Base-by-base conservation (phyloP, 1,140 invertebrate species). In the Cydia fagiglandana region DNA sequence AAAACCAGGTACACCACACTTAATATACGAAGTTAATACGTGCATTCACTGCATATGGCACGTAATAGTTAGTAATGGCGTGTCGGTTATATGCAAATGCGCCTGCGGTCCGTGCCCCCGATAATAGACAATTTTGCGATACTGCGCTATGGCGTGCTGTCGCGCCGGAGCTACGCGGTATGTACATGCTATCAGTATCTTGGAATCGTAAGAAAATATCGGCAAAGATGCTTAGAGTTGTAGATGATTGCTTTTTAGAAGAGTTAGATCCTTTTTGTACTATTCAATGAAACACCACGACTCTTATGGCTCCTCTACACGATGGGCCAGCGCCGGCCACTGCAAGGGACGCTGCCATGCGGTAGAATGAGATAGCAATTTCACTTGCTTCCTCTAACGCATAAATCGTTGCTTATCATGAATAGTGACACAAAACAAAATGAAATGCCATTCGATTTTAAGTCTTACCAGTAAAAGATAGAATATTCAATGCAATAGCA, bases 61-160 rank as follows among this genome's bases (percentile, higher is more conserved):
- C 66, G 66, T 70, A 70, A 70, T 70, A 34, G 66, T 45, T 70
- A 38, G 66, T 70, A 70, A 70, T 70, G 9, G 66, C 66, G 34
- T 70, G 66, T 70, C 66, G 66, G 66, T 70, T 70, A 70, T 70
- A 70, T 70, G 66, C 66, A 70, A 70, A 70, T 70, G 64, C 41
- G 66, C 66, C 66, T 20, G 66, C 34, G 66, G 66, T 45, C 66
- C 66, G 66, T 70, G 66, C 66, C 38, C 38, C 66, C 66, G 66
- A 38, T 70, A 38, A 70, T 70, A 70, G 66, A 70, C 66, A 70
- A 70, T 70, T 66, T 70, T 70, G 66, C 66, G 66, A 70, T 70
- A 70, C 66, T 70, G 66, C 34, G 66, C 38, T 70, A 41, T 38
- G 66, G 66, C 66, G 30, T 70, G 66, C 66, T 15, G 66, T 38